Evolutionary conservation across 2,797 vertebrate genomes (phyloP), one percentile per base, ranked within the genome.

Genomic region (Tamandua tetradactyla): DNA sequence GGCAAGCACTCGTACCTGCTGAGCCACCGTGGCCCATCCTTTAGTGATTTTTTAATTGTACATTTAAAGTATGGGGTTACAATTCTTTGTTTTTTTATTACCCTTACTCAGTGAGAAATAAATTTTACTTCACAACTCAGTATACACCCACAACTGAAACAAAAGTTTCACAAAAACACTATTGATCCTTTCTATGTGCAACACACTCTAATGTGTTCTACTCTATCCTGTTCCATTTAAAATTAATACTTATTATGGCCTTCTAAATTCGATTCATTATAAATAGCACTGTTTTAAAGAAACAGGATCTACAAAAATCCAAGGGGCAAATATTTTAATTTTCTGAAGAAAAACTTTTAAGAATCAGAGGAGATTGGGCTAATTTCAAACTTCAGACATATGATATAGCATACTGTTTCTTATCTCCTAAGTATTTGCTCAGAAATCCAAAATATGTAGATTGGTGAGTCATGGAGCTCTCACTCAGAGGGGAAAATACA

Each of bases 391-490:
- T 89, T 92, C 17, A 66, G 66, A 80, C 44, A 55, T 40, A 44
- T n/a, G 57, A 37, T 52, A 52, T 5, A 74, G 32, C 12, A 66
- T 23, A 62, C 9, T 91, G 44, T 27, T 94, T 90, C 78, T 89
- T 92, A 88, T 87, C 95, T 90, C 89, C 47, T 62, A 96, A 96
- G 57, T 90, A 96, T 80, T 96, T 93, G 40, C 88, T 95, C 62
- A 96, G 87, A 76, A 68, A 94, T 85, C 62, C 94, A 68, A 94
- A 95, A 93, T 72, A 81, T 88, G 83, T 91, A 64, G 82, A 97
- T 97, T 96, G 74, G 75, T 94, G 94, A 97, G 84, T 96, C 80
- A 92, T 96, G 76, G 27, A 94, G 91, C 52, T 78, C 86, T 64
- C 9, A 47, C 75, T 86, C 27, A 92, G 88, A 91, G 37, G 82